These are phyloP conservation scores for Oasisia sp. DNA, from an alignment of 2,888 invertebrate genomes.

Conservation along the genomic window DNA sequence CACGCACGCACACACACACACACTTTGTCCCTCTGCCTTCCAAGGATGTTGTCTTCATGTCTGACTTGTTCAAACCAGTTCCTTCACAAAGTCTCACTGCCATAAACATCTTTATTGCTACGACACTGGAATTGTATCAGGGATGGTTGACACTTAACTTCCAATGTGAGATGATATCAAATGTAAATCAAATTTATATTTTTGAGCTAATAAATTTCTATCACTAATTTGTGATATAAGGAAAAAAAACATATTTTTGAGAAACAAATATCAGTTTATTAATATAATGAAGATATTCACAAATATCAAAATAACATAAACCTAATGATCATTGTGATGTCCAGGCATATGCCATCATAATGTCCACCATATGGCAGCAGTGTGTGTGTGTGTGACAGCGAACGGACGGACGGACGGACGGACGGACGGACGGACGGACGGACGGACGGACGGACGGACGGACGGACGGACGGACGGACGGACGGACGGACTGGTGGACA, in stretches of 20 bases:
- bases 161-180: neutral
- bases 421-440: neutral
- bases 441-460: too few relatives aligned
- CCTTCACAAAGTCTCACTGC: neutral
- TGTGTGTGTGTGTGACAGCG: neutral
- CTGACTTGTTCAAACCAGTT: neutral
- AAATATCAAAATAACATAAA: neutral
- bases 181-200: neutral
- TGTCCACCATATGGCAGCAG: neutral
- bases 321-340: neutral
- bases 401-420: neutral
- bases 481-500: neutral
- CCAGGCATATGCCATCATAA: neutral
- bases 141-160: neutral
- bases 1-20: too few relatives aligned
- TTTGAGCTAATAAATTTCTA: neutral
- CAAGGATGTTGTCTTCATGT: neutral
- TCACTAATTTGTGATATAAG: neutral
- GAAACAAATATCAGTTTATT: too few relatives aligned
- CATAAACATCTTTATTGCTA: neutral
- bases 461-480: too few relatives aligned
- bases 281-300: neutral
- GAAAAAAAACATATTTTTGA: too few relatives aligned
- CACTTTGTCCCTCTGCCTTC: neutral
- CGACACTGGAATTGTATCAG: neutral